Evolutionary conservation across 1,140 invertebrate genomes (phyloP), one percentile per base, ranked within the genome.

Genomic region (Triops longicaudatus): DNA sequence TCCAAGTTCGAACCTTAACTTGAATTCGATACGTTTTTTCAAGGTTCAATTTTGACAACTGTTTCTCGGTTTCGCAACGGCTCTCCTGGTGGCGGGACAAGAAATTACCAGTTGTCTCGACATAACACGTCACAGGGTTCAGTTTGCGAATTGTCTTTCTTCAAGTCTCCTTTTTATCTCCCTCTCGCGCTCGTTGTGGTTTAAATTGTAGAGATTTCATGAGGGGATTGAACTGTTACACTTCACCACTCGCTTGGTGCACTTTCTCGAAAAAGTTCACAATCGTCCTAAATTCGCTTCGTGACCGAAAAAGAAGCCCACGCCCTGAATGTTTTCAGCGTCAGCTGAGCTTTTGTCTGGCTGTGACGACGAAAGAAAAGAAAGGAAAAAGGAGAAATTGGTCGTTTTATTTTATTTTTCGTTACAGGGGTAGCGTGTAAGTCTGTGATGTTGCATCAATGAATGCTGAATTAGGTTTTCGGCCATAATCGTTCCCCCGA

Each of bases 301-400:
- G 50, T 63, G 44, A 63, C 50, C 4, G 14, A n/a, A 22, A 63
- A 63, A 63, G 17, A 63, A 63, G 22, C 14, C 14, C 50, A 22
- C 14, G 14, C 22, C 22, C 7, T 5, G 22, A 63, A 63, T n/a
- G 17, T 9, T 63, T 63, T 63, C 50, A 17, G 50, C 0, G 50
- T 63, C 50, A 63, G 50, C 50, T 63, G 50, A 63, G 50, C 50
- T 63, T 63, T 63, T 63, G 50, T 63, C n/a, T 63, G 50, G n/a
- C 50, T 37, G 31, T 37, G 31, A 37, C 31, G 31, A 37, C 31
- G 31, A 37, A 37, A 37, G 31, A 37, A 37, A 37, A 37, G 31
- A 37, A 37, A 44, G 17, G 43, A 44, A 63, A 63, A 63, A n/a
- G 14, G 50, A 14, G 17, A 22, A n/a, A n/a, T 63, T 22, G 50